phyloP scores from a whole-genome alignment of 2,888 invertebrate genomes.

The Erannis defoliaria region DNA sequence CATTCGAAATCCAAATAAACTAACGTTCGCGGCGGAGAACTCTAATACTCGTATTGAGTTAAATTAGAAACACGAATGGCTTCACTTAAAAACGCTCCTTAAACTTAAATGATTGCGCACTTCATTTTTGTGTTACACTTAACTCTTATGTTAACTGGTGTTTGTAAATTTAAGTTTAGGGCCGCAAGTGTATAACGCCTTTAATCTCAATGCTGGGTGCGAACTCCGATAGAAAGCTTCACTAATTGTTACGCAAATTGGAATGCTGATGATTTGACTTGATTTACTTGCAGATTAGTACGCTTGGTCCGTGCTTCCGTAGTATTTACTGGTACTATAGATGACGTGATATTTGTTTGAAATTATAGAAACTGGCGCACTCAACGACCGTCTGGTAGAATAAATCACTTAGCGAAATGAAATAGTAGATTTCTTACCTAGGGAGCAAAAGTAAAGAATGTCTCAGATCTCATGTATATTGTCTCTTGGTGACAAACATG shows the following conservation, averaged over 20 bases:
- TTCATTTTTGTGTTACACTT: too few relatives aligned
- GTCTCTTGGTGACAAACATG: too few relatives aligned
- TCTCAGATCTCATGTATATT: too few relatives aligned
- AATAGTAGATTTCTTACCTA: neutral
- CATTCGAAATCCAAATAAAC: too few relatives aligned
- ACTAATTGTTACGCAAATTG: constrained; percentile 47
- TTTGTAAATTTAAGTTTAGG: neutral
- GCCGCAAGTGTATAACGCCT: constrained; percentile 23
- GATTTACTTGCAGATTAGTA: constrained; percentile 17
- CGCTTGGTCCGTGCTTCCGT: constrained; percentile 24
- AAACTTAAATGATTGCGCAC: too few relatives aligned
- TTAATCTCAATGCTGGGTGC: constrained; percentile 14
- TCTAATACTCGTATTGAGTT: too few relatives aligned
- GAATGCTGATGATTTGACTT: constrained; percentile 33
- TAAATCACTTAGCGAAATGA: neutral
- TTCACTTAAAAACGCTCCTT: too few relatives aligned
- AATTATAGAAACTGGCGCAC: neutral
- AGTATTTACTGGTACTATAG: neutral
- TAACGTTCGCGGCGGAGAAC: too few relatives aligned
- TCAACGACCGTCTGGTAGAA: neutral
- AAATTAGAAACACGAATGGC: too few relatives aligned
- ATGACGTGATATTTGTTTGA: neutral
- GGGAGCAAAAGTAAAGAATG: too few relatives aligned
- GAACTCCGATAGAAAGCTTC: constrained; percentile 41
- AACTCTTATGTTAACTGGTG: too few relatives aligned